These are phyloP conservation scores for Drosophila bifasciata DNA, from an alignment of 1,140 invertebrate species.

Conservation along the genomic window DNA sequence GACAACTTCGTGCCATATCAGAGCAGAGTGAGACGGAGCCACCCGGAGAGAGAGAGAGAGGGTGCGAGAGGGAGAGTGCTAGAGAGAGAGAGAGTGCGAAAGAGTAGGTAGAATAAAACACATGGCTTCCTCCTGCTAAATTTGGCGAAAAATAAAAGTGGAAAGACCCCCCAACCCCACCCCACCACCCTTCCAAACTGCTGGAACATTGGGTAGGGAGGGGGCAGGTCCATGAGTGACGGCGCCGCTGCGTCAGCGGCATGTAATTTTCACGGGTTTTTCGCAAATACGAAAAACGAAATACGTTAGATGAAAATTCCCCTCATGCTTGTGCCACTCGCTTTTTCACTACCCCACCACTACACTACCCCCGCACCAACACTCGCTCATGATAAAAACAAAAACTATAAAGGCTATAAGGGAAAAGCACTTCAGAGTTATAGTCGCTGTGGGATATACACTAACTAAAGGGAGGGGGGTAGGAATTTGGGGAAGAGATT, in stretches of 20 bases:
- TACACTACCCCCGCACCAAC: too few relatives aligned
- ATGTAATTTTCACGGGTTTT: conserved; percentile 78
- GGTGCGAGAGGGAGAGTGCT: neutral
- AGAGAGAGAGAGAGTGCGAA: neutral
- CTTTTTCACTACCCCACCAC: neutral
- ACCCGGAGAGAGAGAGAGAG: conserved; percentile 46
- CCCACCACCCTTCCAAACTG: neutral
- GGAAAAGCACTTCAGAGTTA: too few relatives aligned
- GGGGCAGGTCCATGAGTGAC: conserved; percentile 68
- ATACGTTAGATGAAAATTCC: conserved; percentile 61
- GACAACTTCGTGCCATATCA: conserved; percentile 76
- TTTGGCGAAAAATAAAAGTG: conserved; percentile 42
- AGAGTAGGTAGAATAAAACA: conserved; percentile 6
- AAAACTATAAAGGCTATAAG: too few relatives aligned
- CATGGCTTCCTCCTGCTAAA: neutral
- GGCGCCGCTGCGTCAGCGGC: conserved; percentile 74
- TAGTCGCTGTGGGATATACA: too few relatives aligned
- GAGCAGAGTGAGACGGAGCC: conserved; percentile 21
- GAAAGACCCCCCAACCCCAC: too few relatives aligned
- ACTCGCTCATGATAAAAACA: too few relatives aligned
- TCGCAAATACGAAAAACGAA: conserved; percentile 76
- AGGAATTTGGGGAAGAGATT: too few relatives aligned
- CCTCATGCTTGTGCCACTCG: neutral
- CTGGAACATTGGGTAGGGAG: neutral
- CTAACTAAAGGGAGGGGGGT: too few relatives aligned